These are phyloP conservation scores for Zaprionus lachaisei DNA, from an alignment of 1,140 invertebrate species.

Conservation along the genomic window DNA sequence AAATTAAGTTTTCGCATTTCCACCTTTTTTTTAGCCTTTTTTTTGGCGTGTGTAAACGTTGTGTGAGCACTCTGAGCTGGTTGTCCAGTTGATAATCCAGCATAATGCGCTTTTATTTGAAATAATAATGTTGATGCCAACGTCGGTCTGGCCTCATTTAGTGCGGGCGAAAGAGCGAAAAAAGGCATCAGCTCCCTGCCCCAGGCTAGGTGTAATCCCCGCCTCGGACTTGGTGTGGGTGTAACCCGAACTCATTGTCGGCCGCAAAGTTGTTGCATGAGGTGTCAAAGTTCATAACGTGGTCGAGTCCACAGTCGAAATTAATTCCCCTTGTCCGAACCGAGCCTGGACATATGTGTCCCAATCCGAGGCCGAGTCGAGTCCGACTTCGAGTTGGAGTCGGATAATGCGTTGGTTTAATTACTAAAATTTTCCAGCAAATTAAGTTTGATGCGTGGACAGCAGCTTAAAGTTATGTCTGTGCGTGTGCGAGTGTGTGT, in stretches of 20 bases:
- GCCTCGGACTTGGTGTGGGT: constrained; percentile 9
- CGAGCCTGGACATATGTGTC: constrained; percentile 29
- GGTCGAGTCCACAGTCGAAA: constrained; percentile 45
- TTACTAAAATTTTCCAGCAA: constrained; percentile 84
- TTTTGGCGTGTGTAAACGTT: constrained; percentile 15
- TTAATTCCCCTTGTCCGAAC: constrained; percentile 72
- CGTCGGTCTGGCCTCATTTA: constrained; percentile 79
- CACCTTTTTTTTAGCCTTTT: constrained; percentile 60
- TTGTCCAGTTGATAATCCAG: constrained; percentile 78
- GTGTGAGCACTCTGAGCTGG: constrained; percentile 2
- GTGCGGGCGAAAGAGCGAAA: constrained; percentile 34
- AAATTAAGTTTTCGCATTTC: constrained; percentile 82
- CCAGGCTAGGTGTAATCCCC: constrained; percentile 48
- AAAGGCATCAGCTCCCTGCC: constrained; percentile 17
- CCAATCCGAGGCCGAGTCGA: neutral
- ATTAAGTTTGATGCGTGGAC: constrained; percentile 68
- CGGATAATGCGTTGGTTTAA: constrained; percentile 53
- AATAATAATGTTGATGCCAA: constrained; percentile 84
- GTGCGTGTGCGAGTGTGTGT: constrained; percentile 12
- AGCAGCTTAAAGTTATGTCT: constrained; percentile 31
- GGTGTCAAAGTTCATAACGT: constrained; percentile 83
- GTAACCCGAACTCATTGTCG: constrained; percentile 62
- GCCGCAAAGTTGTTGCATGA: constrained; percentile 84
- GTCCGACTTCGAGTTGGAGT: neutral
- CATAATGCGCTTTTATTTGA: constrained; percentile 84